Evolutionary conservation across 2,797 vertebrate species (phyloP), one percentile per base, ranked within the genome.

Genomic region (Anableps anableps): DNA sequence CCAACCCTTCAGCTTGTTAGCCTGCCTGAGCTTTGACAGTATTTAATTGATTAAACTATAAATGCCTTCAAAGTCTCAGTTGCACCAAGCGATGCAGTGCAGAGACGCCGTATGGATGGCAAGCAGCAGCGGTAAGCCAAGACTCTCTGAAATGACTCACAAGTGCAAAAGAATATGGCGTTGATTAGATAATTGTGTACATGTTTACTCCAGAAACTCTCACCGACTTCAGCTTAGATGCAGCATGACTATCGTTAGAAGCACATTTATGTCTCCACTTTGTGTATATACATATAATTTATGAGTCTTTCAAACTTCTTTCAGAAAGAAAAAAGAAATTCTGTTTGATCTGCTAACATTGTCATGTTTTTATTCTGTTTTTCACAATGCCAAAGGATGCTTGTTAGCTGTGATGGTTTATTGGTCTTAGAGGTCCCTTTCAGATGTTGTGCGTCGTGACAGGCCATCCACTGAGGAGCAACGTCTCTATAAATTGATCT

Each of bases 121-220:
- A 77, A 72, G 85, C 76, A 80, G 73, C 79, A 72, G 82, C 84
- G 84, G 75, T 85, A 73, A 84, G 48, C 86, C 77, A 71, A 47
- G 88, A 85, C 81, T 77, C 84, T 84, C 85, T 60, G 55, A 79
- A 82, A 84, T 85, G 81, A 90, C 77, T 85, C 87, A 82, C 53
- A 36, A 84, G 83, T 77, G 87, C 80, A 36, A 70, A 77, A 92
- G 89, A 93, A 93, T 93, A 89, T 85, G 89, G 8, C 53, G 86
- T 87, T 93, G 90, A 93, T 93, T 92, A 90, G 84, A 89, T 91
- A 91, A 93, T 88, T 88, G 88, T 85, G 88, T 85, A 80, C 86
- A 87, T 91, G 87, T 86, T 85, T 86, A 80, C 89, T 86, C 79
- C 86, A 85, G 64, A 83, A 86, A 84, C 84, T 89, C 85, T 88